Percentiles rank a stretch among this genome's conserved stretches.
Conservation (phyloP, 2,888 invertebrate genomes). For the Acheta domesticus region DNA sequence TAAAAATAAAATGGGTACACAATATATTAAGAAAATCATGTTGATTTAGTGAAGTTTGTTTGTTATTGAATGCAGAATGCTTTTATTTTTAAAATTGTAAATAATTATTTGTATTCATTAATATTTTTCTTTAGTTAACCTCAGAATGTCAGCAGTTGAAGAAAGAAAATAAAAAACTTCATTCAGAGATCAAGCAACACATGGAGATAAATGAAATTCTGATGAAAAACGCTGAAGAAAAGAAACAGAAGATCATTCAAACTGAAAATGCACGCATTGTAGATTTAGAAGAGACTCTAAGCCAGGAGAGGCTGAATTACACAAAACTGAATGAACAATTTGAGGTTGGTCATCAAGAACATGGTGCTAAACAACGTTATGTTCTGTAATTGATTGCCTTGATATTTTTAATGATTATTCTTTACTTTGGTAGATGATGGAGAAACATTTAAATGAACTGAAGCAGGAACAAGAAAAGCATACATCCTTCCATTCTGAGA, state of each 20-base stretch:
- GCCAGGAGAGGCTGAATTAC: slow-evolving; percentile 34
- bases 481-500: neutral
- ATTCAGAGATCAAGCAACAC: slow-evolving; percentile 22
- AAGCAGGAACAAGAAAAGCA: neutral
- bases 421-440: neutral
- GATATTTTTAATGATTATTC: neutral
- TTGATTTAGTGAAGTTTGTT: too few species aligned
- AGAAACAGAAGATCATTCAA: slow-evolving; percentile 19
- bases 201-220: slow-evolving; percentile 43
- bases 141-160: slow-evolving; percentile 42
- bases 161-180: slow-evolving; percentile 40
- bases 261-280: slow-evolving; percentile 26
- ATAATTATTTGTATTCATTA: neutral
- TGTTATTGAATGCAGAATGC: too few species aligned
- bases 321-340: neutral
- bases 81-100: neutral
- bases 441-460: neutral
- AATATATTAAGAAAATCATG: too few species aligned
- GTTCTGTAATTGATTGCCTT: neutral
- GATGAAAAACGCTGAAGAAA: slow-evolving; percentile 37
- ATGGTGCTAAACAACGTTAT: too few species aligned
- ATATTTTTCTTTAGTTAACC: neutral
- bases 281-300: slow-evolving; percentile 33
- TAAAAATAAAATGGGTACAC: too few species aligned
- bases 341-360: neutral